These are phyloP conservation scores for Hippocampus comes DNA, from an alignment of 2,113 vertebrate species.

Conservation along the genomic window DNA sequence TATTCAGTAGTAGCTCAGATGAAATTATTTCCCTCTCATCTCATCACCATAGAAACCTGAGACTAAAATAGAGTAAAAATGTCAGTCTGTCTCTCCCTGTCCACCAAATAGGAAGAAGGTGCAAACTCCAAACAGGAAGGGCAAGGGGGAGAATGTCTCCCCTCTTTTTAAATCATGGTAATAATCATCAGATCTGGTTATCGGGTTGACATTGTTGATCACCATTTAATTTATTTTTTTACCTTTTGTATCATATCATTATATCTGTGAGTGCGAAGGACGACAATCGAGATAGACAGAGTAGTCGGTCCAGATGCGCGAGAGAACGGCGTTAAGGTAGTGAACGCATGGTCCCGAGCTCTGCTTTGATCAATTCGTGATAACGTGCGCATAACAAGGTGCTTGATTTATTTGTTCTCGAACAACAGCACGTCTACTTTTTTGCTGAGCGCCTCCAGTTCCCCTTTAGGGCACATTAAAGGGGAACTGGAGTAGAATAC, in stretches of 20 bases:
- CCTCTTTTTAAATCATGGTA: background rate
- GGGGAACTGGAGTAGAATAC: background rate
- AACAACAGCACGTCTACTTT: background rate
- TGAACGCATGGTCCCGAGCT: no score
- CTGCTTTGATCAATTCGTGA: no score
- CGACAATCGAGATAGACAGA: no score
- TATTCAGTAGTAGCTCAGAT: slow-evolving; percentile 44
- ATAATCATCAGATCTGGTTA: background rate
- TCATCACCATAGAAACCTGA: slow-evolving; percentile 62
- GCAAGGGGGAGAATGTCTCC: background rate
- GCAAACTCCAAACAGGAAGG: background rate
- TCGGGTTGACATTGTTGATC: background rate
- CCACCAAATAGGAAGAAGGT: background rate
- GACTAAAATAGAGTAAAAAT: slow-evolving; percentile 48
- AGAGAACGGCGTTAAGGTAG: no score
- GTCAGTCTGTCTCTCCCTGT: background rate
- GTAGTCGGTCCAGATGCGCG: no score
- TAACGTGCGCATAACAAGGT: background rate
- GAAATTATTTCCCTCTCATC: slow-evolving; percentile 40
- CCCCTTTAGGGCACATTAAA: background rate
- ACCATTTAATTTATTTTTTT: background rate
- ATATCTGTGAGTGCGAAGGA: background rate
- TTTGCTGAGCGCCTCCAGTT: background rate
- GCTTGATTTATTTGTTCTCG: background rate
- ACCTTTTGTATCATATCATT: background rate